Evolutionary conservation across 2,888 invertebrate species (phyloP), one percentile per base, ranked within the genome.

Genomic region (Lottia scabra): DNA sequence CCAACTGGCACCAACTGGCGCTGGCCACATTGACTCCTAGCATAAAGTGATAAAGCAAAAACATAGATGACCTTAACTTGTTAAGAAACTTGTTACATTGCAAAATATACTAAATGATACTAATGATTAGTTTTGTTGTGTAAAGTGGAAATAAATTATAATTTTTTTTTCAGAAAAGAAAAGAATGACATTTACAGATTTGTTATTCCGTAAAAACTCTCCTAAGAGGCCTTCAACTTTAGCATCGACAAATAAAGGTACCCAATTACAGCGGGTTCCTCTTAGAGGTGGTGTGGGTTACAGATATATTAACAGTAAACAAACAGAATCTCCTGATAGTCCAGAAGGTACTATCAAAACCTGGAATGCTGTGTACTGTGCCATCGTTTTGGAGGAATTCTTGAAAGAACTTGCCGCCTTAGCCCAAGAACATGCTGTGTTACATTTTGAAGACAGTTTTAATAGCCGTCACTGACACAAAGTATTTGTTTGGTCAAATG

Each of bases 301-400:
- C 75, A 79, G 83, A 16, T 87, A 84, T 72, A 77, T 85, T 56
- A 87, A 86, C 78, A 75, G 72, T 48, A 72, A 69, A 63, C 62
- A 65, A 38, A 78, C 72, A 70, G 78, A 75, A 15, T 76, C 76
- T 44, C 63, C 68, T 13, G 75, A 77, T 5, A 77, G 73, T 44
- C 73, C 65, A 26, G 77, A 79, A n/a, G 77, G 88, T 70, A 80
- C 87, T 12, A 68, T 87, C 10, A 87, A 88, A 79, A 88, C 87
- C 0, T 89, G 90, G 77, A 90, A 90, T 75, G 88, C 90, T 71
- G 94, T 95, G 0, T 91, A 95, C 76, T 94, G 95, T 85, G 96
- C 97, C 1, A 94, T 99, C 8, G 91, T 99, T 65, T 91, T 98
- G 75, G 96, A 97, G 85, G 98, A 99, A 88, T 97, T 99, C 95